A percentile compares a stretch with the other conserved stretches of the same genome.
Evolutionary conservation across 2,113 vertebrate species (phyloP).

Genomic region (Thinocorus orbignyianus): DNA sequence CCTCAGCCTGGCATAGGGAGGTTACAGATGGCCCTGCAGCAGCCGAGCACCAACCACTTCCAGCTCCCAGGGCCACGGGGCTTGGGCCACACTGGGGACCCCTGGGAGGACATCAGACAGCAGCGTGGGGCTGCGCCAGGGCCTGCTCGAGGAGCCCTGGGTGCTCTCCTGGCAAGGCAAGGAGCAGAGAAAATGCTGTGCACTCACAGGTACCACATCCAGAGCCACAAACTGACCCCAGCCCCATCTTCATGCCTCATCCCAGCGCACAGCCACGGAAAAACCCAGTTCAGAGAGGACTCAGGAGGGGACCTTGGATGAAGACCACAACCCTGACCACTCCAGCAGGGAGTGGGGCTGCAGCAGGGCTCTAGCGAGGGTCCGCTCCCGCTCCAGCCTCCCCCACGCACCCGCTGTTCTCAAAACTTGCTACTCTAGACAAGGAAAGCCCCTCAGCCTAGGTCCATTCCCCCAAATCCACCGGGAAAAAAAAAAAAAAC

Average conservation of each 20-base stretch:
- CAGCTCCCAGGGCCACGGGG: background rate
- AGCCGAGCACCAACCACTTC: background rate
- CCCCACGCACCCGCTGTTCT: background rate
- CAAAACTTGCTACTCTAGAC: background rate
- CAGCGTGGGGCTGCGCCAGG: background rate
- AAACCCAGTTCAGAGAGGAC: background rate
- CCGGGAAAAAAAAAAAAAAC: background rate
- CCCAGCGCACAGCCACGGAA: background rate
- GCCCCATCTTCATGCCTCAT: background rate
- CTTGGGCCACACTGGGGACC: background rate
- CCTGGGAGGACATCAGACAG: background rate
- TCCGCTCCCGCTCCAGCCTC: background rate
- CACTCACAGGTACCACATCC: background rate
- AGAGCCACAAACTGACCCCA: background rate
- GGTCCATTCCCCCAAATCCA: conserved; percentile 27
- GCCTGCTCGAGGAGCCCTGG: background rate
- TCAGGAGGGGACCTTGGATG: background rate
- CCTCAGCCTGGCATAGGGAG: fast-evolving
- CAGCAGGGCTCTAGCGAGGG: background rate
- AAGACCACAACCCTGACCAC: background rate
- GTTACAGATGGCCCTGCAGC: background rate
- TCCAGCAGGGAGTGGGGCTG: background rate
- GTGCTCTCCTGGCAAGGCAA: background rate
- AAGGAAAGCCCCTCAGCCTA: conserved; percentile 19
- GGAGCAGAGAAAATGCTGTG: background rate